Conservation (phyloP, 1,140 invertebrate genomes). For the Battus philenor region DNA sequence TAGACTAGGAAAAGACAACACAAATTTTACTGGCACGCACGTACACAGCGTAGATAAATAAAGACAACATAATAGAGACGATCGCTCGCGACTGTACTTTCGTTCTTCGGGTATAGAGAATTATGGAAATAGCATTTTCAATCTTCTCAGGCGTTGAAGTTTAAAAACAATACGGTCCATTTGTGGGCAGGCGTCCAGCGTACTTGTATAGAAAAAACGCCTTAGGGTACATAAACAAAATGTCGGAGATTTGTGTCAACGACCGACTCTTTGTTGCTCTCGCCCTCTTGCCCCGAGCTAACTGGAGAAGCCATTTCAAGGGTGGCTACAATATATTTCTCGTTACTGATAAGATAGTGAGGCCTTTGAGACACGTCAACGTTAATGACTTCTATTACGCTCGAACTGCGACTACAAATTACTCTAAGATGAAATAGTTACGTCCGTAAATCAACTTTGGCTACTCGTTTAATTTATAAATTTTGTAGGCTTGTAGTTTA, state of each 20-base stretch:
- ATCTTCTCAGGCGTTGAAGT: slow-evolving; percentile 20
- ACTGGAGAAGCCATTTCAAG: slow-evolving; percentile 46
- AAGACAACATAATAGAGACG: no score
- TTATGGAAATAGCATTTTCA: no score
- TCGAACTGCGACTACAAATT: slow-evolving; percentile 30
- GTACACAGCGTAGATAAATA: no score
- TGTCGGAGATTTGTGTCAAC: slow-evolving; percentile 67
- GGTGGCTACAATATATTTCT: slow-evolving; percentile 45
- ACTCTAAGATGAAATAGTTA: slow-evolving; percentile 38
- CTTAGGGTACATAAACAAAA: slow-evolving; percentile 62
- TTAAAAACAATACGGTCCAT: slow-evolving; percentile 49
- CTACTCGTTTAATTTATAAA: no score
- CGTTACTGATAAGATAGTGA: slow-evolving; percentile 55
- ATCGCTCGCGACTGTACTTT: no score
- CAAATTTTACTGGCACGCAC: no score
- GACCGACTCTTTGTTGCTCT: slow-evolving; percentile 46
- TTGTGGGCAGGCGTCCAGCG: slow-evolving; percentile 41
- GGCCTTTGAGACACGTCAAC: slow-evolving; percentile 47
- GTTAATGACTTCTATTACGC: slow-evolving; percentile 55
- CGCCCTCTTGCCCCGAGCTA: slow-evolving; percentile 22
- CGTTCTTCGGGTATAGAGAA: no score
- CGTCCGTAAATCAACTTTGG: no score
- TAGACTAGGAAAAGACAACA: no score
- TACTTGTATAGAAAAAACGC: slow-evolving; percentile 59
- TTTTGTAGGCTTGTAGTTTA: no score